Percentiles rank a stretch among this genome's conserved stretches.
Evolutionary conservation across 2,113 vertebrate species (phyloP).

Genomic region (Baryphthengus martii): DNA sequence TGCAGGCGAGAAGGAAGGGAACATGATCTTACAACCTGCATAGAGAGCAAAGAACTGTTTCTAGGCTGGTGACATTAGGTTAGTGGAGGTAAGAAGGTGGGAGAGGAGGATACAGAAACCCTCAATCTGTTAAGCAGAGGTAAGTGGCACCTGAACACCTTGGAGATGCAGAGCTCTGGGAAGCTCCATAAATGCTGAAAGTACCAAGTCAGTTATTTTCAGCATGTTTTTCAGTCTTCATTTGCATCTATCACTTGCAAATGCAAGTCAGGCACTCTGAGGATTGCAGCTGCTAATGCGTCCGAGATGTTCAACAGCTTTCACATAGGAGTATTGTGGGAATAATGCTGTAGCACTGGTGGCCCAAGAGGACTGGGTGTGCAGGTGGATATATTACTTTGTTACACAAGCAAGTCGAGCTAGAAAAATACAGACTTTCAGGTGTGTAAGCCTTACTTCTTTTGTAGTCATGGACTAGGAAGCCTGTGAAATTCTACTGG

Average conservation of each 20-base stretch:
- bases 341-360: neutral
- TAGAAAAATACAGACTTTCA: neutral
- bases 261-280: neutral
- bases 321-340: neutral
- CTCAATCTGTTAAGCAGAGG: neutral
- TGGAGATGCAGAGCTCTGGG: neutral
- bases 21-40: neutral
- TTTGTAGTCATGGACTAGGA: neutral
- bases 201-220: neutral
- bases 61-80: neutral
- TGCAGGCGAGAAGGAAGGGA: neutral
- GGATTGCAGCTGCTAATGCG: neutral
- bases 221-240: neutral
- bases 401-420: neutral
- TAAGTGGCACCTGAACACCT: neutral
- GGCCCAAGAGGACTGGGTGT: neutral
- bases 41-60: neutral
- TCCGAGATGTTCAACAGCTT: neutral
- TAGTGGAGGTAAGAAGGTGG: neutral
- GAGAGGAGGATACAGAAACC: neutral
- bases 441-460: neutral
- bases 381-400: neutral
- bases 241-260: neutral
- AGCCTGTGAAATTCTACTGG: neutral
- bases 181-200: neutral